These are phyloP conservation scores for Austrofundulus limnaeus DNA, from an alignment of 2,113 vertebrate species.

Conservation along the genomic window DNA sequence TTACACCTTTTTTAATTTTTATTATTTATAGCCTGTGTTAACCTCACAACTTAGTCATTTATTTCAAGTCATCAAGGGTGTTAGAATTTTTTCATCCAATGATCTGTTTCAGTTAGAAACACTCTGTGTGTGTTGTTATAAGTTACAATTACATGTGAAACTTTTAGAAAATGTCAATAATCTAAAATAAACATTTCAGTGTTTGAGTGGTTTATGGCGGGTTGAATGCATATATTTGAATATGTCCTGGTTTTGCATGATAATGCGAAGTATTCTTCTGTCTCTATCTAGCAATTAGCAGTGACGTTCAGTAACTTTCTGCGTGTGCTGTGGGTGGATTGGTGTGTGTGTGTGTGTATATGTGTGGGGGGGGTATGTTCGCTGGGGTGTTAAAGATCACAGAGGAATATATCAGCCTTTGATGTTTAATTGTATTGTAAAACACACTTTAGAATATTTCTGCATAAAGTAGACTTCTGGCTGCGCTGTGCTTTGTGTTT, in stretches of 20 bases:
- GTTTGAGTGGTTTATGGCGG: constrained; percentile 56
- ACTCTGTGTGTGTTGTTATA: too few species aligned
- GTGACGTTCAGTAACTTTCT: constrained; percentile 75
- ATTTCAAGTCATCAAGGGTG: constrained; percentile 50
- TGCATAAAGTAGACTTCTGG: constrained; percentile 78
- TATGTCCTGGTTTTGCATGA: constrained; percentile 75
- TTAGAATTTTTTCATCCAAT: constrained; percentile 40
- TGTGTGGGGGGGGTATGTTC: constrained; percentile 66
- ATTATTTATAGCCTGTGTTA: constrained; percentile 26
- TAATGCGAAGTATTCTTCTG: constrained; percentile 72
- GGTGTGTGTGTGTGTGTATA: constrained; percentile 58
- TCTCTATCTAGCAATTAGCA: constrained; percentile 79
- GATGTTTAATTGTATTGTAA: constrained; percentile 86
- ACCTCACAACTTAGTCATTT: constrained; percentile 51
- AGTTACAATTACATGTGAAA: constrained; percentile 53
- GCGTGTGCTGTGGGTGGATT: constrained; percentile 68
- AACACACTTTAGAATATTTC: constrained; percentile 83
- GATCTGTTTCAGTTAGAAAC: constrained; percentile 24
- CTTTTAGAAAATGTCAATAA: constrained; percentile 36
- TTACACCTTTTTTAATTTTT: constrained; percentile 18
- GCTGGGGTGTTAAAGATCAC: constrained; percentile 80
- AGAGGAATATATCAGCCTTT: constrained; percentile 83
- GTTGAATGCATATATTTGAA: constrained; percentile 70
- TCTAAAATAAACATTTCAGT: constrained; percentile 61
- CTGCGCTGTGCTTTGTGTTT: constrained; percentile 72